Conservation (phyloP, 2,888 invertebrate genomes). For the Cryptophagus acutangulus region DNA sequence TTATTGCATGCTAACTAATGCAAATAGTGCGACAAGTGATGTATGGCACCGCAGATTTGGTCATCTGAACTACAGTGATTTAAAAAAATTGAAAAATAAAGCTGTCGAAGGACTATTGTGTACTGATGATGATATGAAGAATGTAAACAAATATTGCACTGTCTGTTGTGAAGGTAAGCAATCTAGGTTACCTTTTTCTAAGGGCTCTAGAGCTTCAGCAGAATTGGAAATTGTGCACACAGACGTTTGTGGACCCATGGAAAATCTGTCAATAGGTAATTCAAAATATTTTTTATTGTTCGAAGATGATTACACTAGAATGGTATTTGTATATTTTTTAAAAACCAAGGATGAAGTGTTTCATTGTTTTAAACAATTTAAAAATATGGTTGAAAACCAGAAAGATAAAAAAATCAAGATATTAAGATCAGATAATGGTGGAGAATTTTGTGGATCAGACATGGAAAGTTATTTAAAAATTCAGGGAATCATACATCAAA, state of each 20-base stretch:
- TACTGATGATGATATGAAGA: too few species aligned
- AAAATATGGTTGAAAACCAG: constrained; percentile 7
- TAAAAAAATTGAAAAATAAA: too few species aligned
- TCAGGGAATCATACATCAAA: constrained; percentile 35
- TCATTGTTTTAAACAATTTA: constrained; percentile 5
- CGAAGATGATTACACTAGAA: constrained; percentile 11
- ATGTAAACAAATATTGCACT: too few species aligned
- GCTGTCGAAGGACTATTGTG: too few species aligned
- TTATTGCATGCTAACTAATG: too few species aligned
- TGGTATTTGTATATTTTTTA: constrained; percentile 7
- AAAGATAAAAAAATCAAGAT: constrained; percentile 2
- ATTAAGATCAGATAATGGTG: constrained; percentile 29
- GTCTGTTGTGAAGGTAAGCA: too few species aligned
- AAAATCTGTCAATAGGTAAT: constrained; percentile 21
- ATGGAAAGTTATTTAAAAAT: constrained; percentile 32
- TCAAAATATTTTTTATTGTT: constrained; percentile 10
- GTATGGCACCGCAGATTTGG: too few species aligned
- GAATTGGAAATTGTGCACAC: constrained; percentile 32
- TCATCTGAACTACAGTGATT: too few species aligned
- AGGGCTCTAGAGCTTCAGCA: too few species aligned
- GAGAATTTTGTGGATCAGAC: constrained; percentile 34
- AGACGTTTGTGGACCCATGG: constrained; percentile 37
- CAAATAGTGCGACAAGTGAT: too few species aligned
- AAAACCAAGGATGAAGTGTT: constrained; percentile 9
- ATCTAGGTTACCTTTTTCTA: too few species aligned